Percentiles rank a stretch among this genome's conserved stretches.
Conservation (phyloP, 2,113 vertebrate species). For the Corythoichthys intestinalis region DNA sequence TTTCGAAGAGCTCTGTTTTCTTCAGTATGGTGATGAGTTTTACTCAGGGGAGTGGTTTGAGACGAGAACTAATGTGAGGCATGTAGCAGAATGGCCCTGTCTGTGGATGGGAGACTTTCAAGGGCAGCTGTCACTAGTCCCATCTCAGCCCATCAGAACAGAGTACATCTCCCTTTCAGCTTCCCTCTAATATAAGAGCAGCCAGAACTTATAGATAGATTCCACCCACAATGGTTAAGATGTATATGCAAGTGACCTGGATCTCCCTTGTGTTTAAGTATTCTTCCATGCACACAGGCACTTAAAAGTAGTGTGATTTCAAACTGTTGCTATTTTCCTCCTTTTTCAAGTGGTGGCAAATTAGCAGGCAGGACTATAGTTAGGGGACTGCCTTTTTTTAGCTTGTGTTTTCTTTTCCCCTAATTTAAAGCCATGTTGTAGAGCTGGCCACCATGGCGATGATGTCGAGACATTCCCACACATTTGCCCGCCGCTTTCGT, state of each 20-base stretch:
- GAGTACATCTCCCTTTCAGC: constrained; percentile 46
- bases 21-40: constrained; percentile 50
- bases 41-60: constrained; percentile 47
- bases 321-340: constrained; percentile 55
- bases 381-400: constrained; percentile 59
- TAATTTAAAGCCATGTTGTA: constrained; percentile 70
- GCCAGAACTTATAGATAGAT: constrained; percentile 45
- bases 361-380: constrained; percentile 67
- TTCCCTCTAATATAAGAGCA: constrained; percentile 60
- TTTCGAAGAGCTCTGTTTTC: constrained; percentile 58
- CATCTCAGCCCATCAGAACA: constrained; percentile 50
- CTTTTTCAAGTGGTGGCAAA: constrained; percentile 70
- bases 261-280: constrained; percentile 57
- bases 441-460: constrained; percentile 54
- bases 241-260: constrained; percentile 59
- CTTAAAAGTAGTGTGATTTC: constrained; percentile 54
- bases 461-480: constrained; percentile 65
- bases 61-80: constrained; percentile 52
- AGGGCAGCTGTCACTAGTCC: constrained; percentile 68
- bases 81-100: constrained; percentile 65
- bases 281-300: constrained; percentile 48
- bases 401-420: constrained; percentile 67
- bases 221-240: constrained; percentile 53
- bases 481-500: constrained; percentile 46
- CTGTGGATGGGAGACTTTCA: constrained; percentile 63